Conservation (phyloP, 2,113 vertebrate species). For the Hirundichthys speculiger region DNA sequence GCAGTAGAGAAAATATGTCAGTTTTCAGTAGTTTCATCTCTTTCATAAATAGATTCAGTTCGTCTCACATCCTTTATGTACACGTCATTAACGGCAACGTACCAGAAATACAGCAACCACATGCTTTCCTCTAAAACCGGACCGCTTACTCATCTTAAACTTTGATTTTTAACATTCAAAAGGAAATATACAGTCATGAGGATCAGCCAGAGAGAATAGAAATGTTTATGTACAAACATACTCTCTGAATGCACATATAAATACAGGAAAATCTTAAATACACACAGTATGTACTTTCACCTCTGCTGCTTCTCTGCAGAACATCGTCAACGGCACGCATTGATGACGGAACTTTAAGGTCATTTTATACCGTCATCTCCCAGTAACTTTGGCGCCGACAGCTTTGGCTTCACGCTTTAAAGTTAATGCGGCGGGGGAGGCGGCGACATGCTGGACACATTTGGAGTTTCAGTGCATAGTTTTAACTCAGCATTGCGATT, state of each 20-base stretch:
- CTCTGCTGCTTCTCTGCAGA: not conserved
- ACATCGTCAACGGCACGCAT: conserved; percentile 13
- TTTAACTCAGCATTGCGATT: conserved; percentile 58
- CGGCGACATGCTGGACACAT: conserved; percentile 20
- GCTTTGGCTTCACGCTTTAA: conserved; percentile 46
- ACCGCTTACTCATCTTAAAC: conserved; percentile 5
- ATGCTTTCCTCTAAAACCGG: conserved; percentile 15
- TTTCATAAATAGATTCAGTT: conserved; percentile 70
- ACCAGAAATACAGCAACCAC: not conserved
- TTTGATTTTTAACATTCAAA: conserved; percentile 10
- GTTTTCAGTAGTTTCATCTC: conserved; percentile 63
- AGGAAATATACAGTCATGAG: conserved; percentile 43
- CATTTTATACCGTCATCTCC: too few species aligned
- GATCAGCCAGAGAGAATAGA: conserved; percentile 37
- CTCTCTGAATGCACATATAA: conserved; percentile 28
- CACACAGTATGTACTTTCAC: conserved; percentile 10
- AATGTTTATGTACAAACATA: conserved; percentile 43
- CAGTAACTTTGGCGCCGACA: conserved; percentile 1
- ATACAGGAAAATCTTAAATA: conserved; percentile 38
- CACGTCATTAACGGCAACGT: conserved; percentile 33
- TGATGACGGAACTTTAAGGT: not conserved
- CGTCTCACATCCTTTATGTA: conserved; percentile 60
- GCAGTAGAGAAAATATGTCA: conserved; percentile 71
- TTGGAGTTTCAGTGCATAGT: conserved; percentile 68
- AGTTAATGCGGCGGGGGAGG: conserved; percentile 13